Percentiles rank a stretch among this genome's conserved stretches.
Evolutionary conservation across 2,888 invertebrate species (phyloP).

Genomic region (Escarpia spicata): DNA sequence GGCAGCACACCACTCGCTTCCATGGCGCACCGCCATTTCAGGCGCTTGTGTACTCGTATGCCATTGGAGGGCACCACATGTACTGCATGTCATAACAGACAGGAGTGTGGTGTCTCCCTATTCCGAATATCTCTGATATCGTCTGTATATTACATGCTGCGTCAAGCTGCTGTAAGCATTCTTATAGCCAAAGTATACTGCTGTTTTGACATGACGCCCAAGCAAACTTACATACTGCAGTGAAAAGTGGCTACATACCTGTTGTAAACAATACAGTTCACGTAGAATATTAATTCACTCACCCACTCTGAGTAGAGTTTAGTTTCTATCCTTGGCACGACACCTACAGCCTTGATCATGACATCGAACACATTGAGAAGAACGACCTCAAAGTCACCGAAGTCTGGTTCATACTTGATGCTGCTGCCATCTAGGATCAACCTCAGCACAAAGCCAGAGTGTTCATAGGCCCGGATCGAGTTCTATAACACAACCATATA

Average conservation of each 20-base stretch:
- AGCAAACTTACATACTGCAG: not conserved
- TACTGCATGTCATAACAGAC: no score
- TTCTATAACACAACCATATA: constrained; percentile 43
- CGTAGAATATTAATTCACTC: constrained; percentile 42
- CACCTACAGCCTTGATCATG: constrained; percentile 78
- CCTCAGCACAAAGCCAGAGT: constrained; percentile 65
- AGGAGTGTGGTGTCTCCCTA: no score
- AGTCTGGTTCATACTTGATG: constrained; percentile 66
- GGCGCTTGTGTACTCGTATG: no score
- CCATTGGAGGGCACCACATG: no score
- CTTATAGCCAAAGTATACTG: no score
- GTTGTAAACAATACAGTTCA: not conserved
- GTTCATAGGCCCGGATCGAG: constrained; percentile 63
- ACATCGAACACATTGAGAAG: constrained; percentile 78
- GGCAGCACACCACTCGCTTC: no score
- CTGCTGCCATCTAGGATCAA: constrained; percentile 63
- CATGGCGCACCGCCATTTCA: no score
- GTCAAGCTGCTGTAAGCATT: no score
- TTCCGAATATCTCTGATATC: no score
- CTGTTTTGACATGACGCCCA: no score
- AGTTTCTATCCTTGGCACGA: constrained; percentile 82
- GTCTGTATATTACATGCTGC: no score
- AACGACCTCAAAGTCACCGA: constrained; percentile 76
- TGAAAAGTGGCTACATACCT: not conserved
- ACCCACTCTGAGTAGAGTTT: constrained; percentile 77